A percentile compares a stretch with the other conserved stretches of the same genome.
phyloP scores from a whole-genome alignment of 2,888 invertebrate genomes.

The Sarcophaga rosellei region DNA sequence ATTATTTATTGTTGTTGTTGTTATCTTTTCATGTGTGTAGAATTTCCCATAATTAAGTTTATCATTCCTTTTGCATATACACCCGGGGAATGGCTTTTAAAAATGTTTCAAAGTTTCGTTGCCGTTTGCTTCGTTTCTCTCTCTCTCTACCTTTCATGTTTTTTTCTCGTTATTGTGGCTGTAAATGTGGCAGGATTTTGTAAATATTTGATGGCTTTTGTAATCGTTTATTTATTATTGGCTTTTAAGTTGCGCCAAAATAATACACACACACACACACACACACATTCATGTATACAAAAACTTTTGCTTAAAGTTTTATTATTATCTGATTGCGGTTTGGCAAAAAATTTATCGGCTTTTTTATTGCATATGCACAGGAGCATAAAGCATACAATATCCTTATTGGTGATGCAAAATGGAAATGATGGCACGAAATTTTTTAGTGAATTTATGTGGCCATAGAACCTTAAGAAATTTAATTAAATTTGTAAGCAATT shows the following conservation, averaged over 20 bases:
- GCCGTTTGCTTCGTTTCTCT: no score
- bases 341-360: neutral
- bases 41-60: slow-evolving; percentile 37
- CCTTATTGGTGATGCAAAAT: no score
- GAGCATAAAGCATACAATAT: no score
- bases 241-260: slow-evolving; percentile 15
- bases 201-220: neutral
- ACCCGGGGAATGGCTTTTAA: neutral
- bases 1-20: slow-evolving; percentile 8
- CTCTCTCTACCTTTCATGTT: neutral
- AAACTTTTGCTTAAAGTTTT: slow-evolving; percentile 1
- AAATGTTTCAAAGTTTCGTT: neutral
- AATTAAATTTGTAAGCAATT: no score
- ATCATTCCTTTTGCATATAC: neutral
- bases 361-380: neutral
- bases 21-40: neutral
- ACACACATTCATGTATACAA: neutral
- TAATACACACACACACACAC: no score
- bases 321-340: neutral
- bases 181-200: neutral
- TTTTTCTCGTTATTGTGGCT: neutral
- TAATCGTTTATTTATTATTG: slow-evolving; percentile 24
- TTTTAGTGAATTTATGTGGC: no score
- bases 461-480: no score
- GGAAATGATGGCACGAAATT: no score